phyloP scores from a whole-genome alignment of 2,888 invertebrate species.

The Sinelater perroti region DNA sequence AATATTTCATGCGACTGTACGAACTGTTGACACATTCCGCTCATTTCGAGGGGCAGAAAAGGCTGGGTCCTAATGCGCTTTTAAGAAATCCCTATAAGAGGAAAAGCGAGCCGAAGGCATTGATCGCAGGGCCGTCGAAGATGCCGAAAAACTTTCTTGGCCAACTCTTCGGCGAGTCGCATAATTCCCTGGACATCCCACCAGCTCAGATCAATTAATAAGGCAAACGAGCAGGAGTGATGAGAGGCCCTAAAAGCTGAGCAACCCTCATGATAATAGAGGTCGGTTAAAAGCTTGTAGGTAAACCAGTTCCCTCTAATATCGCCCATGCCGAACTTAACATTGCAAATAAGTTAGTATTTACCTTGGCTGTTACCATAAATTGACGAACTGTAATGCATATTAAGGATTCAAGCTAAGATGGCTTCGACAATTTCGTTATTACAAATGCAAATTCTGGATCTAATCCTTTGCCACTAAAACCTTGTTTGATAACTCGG shows the following conservation, averaged over 20 bases:
- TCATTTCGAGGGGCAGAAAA: conserved; percentile 17
- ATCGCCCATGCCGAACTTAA: conserved; percentile 33
- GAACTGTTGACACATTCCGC: conserved; percentile 21
- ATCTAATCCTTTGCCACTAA: conserved; percentile 33
- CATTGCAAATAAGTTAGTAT: conserved; percentile 38
- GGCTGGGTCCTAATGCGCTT: conserved; percentile 20
- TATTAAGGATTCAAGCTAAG: conserved; percentile 33
- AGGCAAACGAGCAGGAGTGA: conserved; percentile 24
- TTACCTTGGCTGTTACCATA: conserved; percentile 36
- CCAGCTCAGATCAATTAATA: conserved; percentile 30
- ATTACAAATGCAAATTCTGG: conserved; percentile 37
- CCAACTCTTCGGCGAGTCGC: background rate
- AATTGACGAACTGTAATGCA: conserved; percentile 38
- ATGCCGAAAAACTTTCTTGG: background rate
- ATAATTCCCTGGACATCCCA: conserved; percentile 6
- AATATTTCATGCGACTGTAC: conserved; percentile 22
- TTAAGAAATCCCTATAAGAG: conserved; percentile 24
- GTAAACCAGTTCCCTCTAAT: conserved; percentile 35
- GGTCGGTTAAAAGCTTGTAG: conserved; percentile 37
- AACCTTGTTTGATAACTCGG: conserved; percentile 22
- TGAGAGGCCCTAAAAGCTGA: conserved; percentile 29
- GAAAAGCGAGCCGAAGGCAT: background rate
- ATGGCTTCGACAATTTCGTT: conserved; percentile 34
- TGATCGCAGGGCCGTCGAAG: background rate
- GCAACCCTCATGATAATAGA: conserved; percentile 36